Conservation (phyloP, 1,140 invertebrate species). For the Psilanteris sp. region DNA sequence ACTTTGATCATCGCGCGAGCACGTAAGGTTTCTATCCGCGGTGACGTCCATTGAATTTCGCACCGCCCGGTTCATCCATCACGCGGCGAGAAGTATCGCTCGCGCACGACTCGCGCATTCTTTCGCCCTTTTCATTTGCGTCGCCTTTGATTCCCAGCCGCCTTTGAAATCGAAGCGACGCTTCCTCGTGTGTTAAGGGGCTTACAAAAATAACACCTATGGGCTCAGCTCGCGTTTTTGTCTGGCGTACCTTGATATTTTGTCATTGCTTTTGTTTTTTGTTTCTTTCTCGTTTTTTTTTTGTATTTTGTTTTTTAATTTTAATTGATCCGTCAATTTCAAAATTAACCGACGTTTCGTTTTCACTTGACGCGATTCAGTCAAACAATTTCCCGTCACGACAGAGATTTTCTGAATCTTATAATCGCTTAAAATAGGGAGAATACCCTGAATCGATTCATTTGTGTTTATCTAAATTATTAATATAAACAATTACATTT, state of each 20-base stretch:
- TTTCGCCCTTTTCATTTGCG: slow-evolving; percentile 53
- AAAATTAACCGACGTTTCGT: no score
- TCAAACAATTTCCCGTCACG: no score
- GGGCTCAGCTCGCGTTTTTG: slow-evolving; percentile 3
- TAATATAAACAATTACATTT: no score
- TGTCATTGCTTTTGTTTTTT: no score
- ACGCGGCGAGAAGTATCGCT: slow-evolving; percentile 22
- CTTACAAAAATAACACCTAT: slow-evolving; percentile 41
- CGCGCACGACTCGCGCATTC: slow-evolving; percentile 47
- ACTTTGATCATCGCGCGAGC: slow-evolving; percentile 36
- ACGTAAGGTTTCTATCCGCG: slow-evolving; percentile 16
- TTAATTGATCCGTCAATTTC: no score
- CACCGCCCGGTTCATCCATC: slow-evolving; percentile 52
- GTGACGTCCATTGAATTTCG: slow-evolving; percentile 51
- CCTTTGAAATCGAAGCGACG: slow-evolving; percentile 59
- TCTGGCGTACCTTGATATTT: no score
- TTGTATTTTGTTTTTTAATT: no score
- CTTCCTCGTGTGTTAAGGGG: slow-evolving; percentile 53
- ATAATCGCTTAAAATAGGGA: no score
- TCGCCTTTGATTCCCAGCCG: slow-evolving; percentile 50
- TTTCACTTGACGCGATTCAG: no score
- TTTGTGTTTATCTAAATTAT: no score
- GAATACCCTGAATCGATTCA: no score
- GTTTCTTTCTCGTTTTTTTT: neutral
- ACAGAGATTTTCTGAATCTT: no score